Percentiles rank a stretch among this genome's conserved stretches.
Evolutionary conservation across 2,888 invertebrate genomes (phyloP).

Genomic region (Dysmachus trigonus): DNA sequence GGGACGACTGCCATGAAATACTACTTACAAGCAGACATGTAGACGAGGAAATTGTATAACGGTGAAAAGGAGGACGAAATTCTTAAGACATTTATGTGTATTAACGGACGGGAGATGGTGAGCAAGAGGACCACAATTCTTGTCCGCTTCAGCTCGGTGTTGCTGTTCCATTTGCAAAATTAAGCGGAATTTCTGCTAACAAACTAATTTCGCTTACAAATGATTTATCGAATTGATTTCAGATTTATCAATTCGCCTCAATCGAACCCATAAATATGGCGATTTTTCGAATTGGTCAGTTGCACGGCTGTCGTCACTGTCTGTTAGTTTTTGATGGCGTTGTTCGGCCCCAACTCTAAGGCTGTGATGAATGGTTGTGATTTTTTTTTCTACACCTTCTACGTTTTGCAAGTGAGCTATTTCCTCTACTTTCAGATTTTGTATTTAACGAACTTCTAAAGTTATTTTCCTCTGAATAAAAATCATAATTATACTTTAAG

Average conservation of each 20-base stretch:
- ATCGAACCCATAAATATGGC: not conserved
- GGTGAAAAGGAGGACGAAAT: conserved; percentile 10
- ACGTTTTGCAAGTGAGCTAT: not conserved
- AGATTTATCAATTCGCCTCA: not conserved
- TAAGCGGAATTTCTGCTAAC: not conserved
- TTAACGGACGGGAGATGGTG: not conserved
- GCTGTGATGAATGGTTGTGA: not conserved
- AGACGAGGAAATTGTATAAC: conserved; percentile 29
- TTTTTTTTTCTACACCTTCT: not conserved
- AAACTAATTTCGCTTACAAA: not conserved
- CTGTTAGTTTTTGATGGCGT: not conserved
- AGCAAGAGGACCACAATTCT: not conserved
- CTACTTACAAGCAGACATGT: conserved; percentile 31
- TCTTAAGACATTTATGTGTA: not conserved
- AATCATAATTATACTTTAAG: no score
- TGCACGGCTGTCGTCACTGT: not conserved
- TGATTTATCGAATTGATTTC: not conserved
- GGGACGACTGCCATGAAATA: conserved; percentile 44
- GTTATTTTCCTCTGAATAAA: no score
- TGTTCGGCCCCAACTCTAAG: not conserved
- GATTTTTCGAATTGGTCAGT: not conserved
- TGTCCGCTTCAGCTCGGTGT: not conserved
- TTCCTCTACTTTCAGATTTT: not conserved
- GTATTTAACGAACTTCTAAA: no score
- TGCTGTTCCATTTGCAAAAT: not conserved